Base-by-base conservation (phyloP, 2,888 invertebrate genomes). In the Spisula subtruncata region DNA sequence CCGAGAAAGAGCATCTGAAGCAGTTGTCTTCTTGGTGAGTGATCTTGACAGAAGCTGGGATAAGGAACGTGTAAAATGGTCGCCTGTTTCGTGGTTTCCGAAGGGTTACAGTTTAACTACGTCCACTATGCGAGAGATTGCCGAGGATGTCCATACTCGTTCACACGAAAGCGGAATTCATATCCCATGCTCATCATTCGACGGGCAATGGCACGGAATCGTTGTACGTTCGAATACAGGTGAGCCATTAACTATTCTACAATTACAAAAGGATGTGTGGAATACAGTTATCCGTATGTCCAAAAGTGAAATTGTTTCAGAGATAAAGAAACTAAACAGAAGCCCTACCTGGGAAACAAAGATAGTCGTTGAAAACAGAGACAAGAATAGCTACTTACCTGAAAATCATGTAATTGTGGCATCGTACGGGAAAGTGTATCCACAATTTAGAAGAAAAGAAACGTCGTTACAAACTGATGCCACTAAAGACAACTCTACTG, bases 21-120 rank as follows among this genome's bases (percentile, higher is more conserved):
- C 91, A 41, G 71, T 92, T 41, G 91, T 91, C 51, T 92, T 88
- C 85, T n/a, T 92, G 35, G 48, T 71, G 32, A 29, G 71, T 80
- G 90, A 90, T 81, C 81, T 90, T 18, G 82, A 92, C 29, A 79
- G 92, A 48, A 87, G 46, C 12, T 92, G 92, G 91, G n/a, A 84
- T n/a, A 91, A 90, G 48, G 48, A 91, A 41, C 29, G 8, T 14
- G 25, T 91, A 1, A 32, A 48, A 56, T 89, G 87, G 46, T 48
- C 86, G 16, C 90, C 92, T 1, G 87, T 90, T 5, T 46, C 56
- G n/a, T 89, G 89, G 87, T 89, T 89, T 81, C 86, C 86, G 20
- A 89, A 89, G 51, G 89, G 84, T 2, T 89, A 89, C 75, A 84
- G 84, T 79, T 54, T 89, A 35, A 71, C 18, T 0, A 85, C 81